Evolutionary conservation across 2,113 vertebrate genomes (phyloP).

Genomic region (Oceanites oceanicus): DNA sequence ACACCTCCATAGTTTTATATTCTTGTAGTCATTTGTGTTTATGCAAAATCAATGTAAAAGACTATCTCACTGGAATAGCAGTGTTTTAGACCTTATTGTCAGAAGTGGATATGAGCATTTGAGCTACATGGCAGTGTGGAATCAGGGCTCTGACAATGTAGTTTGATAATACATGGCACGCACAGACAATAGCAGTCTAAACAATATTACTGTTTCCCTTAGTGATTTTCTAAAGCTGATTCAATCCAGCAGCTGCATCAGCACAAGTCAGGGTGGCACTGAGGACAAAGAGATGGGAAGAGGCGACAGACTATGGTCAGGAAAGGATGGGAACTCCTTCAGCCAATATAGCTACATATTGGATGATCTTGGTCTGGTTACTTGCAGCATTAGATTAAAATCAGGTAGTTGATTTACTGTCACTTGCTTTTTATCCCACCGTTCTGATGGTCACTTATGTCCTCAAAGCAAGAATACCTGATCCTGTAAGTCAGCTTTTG

Average conservation of each 20-base stretch:
- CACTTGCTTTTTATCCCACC: background rate
- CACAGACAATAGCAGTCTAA: background rate
- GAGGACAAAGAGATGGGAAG: background rate
- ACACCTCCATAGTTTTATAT: background rate
- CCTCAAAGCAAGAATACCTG: background rate
- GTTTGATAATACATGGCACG: background rate
- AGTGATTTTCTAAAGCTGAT: slow-evolving; percentile 12
- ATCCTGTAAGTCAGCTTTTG: background rate
- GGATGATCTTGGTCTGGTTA: background rate
- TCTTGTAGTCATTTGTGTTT: background rate
- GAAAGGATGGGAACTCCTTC: background rate
- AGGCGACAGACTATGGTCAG: background rate
- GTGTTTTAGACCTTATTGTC: background rate
- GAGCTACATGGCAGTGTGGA: background rate
- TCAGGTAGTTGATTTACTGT: background rate
- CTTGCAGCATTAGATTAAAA: background rate
- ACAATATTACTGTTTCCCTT: background rate
- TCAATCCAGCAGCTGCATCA: background rate
- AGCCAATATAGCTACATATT: background rate
- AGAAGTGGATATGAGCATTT: background rate
- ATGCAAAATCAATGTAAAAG: background rate
- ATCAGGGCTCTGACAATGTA: background rate
- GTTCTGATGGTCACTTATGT: background rate
- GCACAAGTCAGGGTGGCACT: background rate
- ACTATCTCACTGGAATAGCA: background rate